phyloP scores from a whole-genome alignment of 2,113 vertebrate species.

The Dipodomys ordii region DNA sequence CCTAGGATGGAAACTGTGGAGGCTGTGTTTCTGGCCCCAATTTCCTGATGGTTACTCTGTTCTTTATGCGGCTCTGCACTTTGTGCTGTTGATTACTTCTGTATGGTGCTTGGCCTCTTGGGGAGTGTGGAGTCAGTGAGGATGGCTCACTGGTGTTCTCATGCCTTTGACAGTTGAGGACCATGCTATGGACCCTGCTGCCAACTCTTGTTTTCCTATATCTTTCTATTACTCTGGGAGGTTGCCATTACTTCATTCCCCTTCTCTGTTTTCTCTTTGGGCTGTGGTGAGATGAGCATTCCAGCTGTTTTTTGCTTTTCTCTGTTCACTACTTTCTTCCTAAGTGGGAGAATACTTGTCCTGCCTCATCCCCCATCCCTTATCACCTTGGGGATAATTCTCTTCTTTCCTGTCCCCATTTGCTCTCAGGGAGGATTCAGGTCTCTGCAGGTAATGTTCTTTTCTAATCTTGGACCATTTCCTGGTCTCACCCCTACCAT shows the following conservation, averaged over 20 bases:
- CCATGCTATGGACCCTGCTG: slow-evolving; percentile 45
- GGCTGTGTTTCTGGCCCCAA: not conserved
- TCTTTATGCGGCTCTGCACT: slow-evolving; percentile 36
- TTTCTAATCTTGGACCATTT: slow-evolving; percentile 74
- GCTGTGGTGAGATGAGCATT: slow-evolving; percentile 39
- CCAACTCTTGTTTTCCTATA: slow-evolving; percentile 14
- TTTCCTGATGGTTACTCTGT: slow-evolving; percentile 52
- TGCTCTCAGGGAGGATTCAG: slow-evolving; percentile 99
- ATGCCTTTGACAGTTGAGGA: slow-evolving; percentile 36
- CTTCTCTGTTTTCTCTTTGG: slow-evolving; percentile 58
- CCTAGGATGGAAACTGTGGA: slow-evolving; percentile 51
- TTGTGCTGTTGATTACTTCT: slow-evolving; percentile 15
- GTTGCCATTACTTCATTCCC: slow-evolving; percentile 25
- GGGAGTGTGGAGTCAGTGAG: slow-evolving; percentile 16
- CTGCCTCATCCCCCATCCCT: slow-evolving; percentile 13
- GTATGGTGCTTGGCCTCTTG: not conserved
- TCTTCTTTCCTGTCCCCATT: slow-evolving; percentile 87
- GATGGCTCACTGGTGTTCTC: slow-evolving; percentile 48
- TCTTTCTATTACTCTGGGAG: slow-evolving; percentile 52
- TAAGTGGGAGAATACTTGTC: slow-evolving; percentile 65
- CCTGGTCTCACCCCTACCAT: slow-evolving; percentile 2
- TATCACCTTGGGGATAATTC: slow-evolving; percentile 75
- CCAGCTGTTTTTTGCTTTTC: slow-evolving; percentile 49
- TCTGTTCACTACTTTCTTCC: slow-evolving; percentile 66
- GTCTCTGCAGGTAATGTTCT: slow-evolving; percentile 95